Conservation (phyloP, 2,113 vertebrate genomes). For the Arvicanthis niloticus region DNA sequence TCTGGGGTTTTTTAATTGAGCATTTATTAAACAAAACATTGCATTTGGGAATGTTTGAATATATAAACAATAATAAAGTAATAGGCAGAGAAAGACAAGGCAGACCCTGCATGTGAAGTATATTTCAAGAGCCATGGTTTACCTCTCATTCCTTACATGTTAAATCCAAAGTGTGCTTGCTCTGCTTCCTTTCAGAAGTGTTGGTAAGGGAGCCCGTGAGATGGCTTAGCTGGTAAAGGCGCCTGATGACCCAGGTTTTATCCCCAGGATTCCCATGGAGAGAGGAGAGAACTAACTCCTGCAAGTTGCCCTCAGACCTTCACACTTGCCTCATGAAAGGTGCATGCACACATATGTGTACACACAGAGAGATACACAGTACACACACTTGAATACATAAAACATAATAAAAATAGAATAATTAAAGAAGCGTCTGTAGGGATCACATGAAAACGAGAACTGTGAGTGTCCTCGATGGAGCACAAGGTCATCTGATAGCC, state of each 20-base stretch:
- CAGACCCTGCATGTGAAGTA: neutral
- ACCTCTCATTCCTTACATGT: constrained; percentile 30
- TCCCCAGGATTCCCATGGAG: neutral
- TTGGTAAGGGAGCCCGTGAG: neutral
- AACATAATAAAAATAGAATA: neutral
- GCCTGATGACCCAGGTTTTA: neutral
- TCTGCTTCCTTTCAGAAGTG: neutral
- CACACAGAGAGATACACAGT: neutral
- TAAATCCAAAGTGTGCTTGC: neutral
- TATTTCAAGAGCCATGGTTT: neutral
- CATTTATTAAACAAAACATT: constrained; percentile 24
- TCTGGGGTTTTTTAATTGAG: neutral
- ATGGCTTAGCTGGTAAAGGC: neutral
- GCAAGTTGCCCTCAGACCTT: neutral
- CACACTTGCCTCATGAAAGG: neutral
- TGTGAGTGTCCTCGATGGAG: neutral
- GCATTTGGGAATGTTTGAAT: neutral
- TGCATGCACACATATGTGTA: neutral
- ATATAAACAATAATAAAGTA: constrained; percentile 3
- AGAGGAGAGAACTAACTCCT: neutral
- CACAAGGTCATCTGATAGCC: neutral
- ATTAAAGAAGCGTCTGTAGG: neutral
- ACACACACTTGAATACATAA: neutral
- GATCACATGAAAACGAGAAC: neutral
- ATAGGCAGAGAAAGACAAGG: neutral